Base-by-base conservation (phyloP, 2,113 vertebrate genomes). In the Ailuropoda melanoleuca region DNA sequence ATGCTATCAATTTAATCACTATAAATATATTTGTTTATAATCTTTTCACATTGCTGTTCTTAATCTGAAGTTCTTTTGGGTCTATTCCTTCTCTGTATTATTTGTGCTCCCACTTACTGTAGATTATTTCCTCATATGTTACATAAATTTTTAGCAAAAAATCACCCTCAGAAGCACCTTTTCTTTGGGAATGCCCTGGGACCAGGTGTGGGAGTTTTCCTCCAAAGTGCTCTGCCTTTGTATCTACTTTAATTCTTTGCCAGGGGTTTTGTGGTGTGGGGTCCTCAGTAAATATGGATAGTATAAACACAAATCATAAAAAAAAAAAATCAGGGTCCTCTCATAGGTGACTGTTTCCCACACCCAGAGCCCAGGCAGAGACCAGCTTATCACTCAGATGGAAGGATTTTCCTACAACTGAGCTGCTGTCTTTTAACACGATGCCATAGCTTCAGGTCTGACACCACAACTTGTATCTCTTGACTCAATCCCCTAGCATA, bases 271-370 rank as follows among this genome's bases (percentile, higher is more conserved):
- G 53, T 66, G 56, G 77, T 77, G 8, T 72, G 46, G 24, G n/a
- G 43, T 88, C 48, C 26, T 26, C 19, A n/a, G n/a, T 29, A 81
- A 95, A 56, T 21, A 53, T 4, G 6, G 24, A 37, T 9, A 72
- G 29, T 84, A 85, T 81, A 94, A 94, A 90, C 46, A 91, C 24
- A n/a, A 85, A 80, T 19, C 62, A 95, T 72, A 95, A 94, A 90
- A 95, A 55, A 55, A 37, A 68, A 43, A 74, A 3, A 24, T 18
- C 19, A 43, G 6, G 14, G 6, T 64, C 15, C 92, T 83, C 70
- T 34, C 56, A 86, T 24, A 70, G 70, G 12, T 81, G 43, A 70
- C 13, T 46, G 18, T 64, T 88, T 70, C 1, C 14, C 13, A 13
- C 0, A 24, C 17, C 23, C 53, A 66, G 83, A 89, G 46, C 11